Percentiles rank a stretch among this genome's conserved stretches.
Conservation (phyloP, 2,888 invertebrate genomes). For the Cataglyphis livida region DNA sequence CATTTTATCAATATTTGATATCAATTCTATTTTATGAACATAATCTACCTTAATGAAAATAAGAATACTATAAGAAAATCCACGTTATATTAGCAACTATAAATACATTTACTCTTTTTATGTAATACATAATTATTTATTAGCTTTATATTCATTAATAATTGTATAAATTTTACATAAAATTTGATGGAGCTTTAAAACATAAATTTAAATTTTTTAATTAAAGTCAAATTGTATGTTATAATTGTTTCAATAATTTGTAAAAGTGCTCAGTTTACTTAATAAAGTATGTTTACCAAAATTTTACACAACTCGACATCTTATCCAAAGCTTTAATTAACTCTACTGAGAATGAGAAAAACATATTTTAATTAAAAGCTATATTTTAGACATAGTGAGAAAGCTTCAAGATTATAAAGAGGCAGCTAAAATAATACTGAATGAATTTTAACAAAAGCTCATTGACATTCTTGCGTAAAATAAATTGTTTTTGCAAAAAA, state of each 20-base stretch:
- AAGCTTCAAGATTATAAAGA: slow-evolving; percentile 23
- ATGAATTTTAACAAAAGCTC: neutral
- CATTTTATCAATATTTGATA: neutral
- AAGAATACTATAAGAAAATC: neutral
- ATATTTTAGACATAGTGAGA: neutral
- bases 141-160: neutral
- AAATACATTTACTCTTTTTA: neutral
- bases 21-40: neutral
- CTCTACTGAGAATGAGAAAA: neutral
- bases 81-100: neutral
- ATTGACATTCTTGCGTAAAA: neutral
- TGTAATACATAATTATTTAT: neutral
- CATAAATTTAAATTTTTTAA: neutral
- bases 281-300: neutral
- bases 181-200: neutral
- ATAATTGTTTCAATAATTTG: neutral
- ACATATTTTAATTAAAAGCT: slow-evolving; percentile 21
- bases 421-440: neutral
- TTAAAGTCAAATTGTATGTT: neutral
- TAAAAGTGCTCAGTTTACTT: neutral
- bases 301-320: neutral
- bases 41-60: neutral
- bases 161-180: neutral
- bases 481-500: neutral
- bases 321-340: neutral